Conservation (phyloP, 1,140 invertebrate genomes). For the Lycorma delicatula region DNA sequence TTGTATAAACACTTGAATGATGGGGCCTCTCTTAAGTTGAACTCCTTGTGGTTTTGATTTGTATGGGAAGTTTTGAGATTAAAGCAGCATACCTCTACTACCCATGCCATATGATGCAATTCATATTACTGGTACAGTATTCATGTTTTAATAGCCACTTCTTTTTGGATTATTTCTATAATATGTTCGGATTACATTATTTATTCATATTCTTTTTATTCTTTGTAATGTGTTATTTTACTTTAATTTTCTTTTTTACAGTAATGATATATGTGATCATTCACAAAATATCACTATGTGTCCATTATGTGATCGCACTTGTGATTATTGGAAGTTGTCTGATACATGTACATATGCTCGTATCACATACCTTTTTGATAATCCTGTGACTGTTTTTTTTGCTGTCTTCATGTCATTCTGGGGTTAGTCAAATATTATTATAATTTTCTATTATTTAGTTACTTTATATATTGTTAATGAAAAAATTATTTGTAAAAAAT, state of each 20-base stretch:
- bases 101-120: too few relatives aligned
- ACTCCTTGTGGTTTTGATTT: too few relatives aligned
- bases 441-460: background rate
- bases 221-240: background rate
- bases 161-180: too few relatives aligned
- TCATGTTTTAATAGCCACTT: too few relatives aligned
- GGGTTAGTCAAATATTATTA: constrained; percentile 47
- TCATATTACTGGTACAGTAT: too few relatives aligned
- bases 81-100: too few relatives aligned
- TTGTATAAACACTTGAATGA: too few relatives aligned
- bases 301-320: constrained; percentile 73
- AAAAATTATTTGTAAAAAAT: background rate
- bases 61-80: too few relatives aligned
- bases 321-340: constrained; percentile 80
- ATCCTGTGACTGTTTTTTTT: constrained; percentile 87
- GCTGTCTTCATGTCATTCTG: constrained; percentile 96
- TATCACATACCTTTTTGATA: constrained; percentile 91
- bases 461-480: background rate
- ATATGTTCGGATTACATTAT: too few relatives aligned
- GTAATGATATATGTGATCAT: constrained; percentile 72
- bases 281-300: constrained; percentile 62
- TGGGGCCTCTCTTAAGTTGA: too few relatives aligned
- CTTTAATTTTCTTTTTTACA: constrained; percentile 37
- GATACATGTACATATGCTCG: constrained; percentile 78
- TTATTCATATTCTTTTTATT: too few relatives aligned